Conservation (phyloP, 2,888 invertebrate genomes). For the Drosophila koepferae region DNA sequence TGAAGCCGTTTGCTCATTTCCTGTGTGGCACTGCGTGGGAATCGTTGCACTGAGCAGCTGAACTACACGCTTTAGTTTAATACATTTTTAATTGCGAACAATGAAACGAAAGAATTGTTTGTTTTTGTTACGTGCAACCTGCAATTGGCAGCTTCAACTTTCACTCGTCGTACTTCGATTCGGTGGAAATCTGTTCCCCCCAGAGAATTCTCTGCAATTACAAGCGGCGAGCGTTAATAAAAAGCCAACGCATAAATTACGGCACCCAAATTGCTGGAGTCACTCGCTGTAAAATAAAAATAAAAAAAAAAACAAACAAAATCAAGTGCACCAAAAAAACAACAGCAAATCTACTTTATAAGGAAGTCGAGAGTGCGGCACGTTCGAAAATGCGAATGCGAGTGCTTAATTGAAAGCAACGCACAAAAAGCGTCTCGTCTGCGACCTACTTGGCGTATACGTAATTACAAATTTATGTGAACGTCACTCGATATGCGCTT, state of each 20-base stretch:
- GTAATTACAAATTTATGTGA: constrained; percentile 79
- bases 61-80: constrained; percentile 46
- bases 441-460: constrained; percentile 78
- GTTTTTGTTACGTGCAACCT: constrained; percentile 17
- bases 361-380: constrained; percentile 69
- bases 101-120: constrained; percentile 21
- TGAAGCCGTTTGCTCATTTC: constrained; percentile 53
- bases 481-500: constrained; percentile 50
- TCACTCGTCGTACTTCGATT: constrained; percentile 55
- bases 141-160: constrained; percentile 47
- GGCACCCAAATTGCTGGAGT: constrained; percentile 64
- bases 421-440: constrained; percentile 31
- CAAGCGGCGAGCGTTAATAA: constrained; percentile 48
- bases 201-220: constrained; percentile 66
- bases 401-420: constrained; percentile 65
- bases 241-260: constrained; percentile 71
- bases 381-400: constrained; percentile 54
- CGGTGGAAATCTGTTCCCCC: constrained; percentile 49
- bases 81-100: constrained; percentile 72
- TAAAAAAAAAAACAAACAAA: constrained; percentile 29
- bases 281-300: background rate
- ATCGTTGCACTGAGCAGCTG: constrained; percentile 31
- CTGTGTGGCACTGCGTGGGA: constrained; percentile 67
- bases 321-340: background rate
- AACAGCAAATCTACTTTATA: constrained; percentile 53